Evolutionary conservation across 2,113 vertebrate species (phyloP).

Genomic region (Lipotes vexillifer): DNA sequence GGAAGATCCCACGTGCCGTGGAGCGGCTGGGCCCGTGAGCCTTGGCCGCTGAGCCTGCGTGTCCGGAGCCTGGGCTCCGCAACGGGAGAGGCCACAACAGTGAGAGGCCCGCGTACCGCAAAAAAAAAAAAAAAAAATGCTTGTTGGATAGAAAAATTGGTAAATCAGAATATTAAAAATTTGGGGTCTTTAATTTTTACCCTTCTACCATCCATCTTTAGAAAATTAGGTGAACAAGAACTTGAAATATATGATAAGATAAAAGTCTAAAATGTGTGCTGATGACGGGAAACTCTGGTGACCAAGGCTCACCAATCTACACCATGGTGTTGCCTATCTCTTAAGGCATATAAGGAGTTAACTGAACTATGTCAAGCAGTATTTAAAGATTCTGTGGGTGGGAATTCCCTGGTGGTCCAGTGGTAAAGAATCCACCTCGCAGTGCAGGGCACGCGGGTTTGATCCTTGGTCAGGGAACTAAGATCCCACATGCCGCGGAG

Average conservation of each 20-base stretch:
- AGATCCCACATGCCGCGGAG: no score
- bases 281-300: background rate
- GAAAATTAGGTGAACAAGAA: background rate
- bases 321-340: accelerated
- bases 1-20: no score
- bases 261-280: background rate
- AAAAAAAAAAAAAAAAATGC: background rate
- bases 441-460: no score
- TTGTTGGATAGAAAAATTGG: background rate
- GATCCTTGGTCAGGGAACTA: no score
- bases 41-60: no score
- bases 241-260: background rate
- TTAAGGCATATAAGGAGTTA: background rate
- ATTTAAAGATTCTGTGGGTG: background rate
- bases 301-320: background rate
- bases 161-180: background rate
- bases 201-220: background rate
- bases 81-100: no score
- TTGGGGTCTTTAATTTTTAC: background rate
- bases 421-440: no score
- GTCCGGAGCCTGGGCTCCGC: no score
- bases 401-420: no score
- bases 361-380: background rate
- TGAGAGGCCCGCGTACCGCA: no score
- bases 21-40: no score